Percentiles rank a stretch among this genome's conserved stretches.
Conservation (phyloP, 2,888 invertebrate genomes). For the Tubulanus polymorphus region DNA sequence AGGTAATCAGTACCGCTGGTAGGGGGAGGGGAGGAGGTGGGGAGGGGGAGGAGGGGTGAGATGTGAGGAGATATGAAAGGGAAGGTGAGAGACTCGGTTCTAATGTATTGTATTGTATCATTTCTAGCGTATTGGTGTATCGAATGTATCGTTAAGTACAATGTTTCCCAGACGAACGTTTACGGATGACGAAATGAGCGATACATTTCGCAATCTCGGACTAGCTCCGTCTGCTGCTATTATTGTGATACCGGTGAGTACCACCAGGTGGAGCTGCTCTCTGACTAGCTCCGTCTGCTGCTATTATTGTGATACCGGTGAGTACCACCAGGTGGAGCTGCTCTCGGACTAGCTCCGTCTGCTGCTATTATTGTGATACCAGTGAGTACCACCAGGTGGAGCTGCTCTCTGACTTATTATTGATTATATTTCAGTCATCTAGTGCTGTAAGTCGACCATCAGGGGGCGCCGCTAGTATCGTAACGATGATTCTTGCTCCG, state of each 20-base stretch:
- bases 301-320: slow-evolving; percentile 66
- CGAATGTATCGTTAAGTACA: slow-evolving; percentile 47
- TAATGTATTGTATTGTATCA: background rate
- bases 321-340: too few species aligned
- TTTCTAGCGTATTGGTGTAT: slow-evolving; percentile 16
- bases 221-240: slow-evolving; percentile 74
- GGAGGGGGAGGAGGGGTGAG: too few species aligned
- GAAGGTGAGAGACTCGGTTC: too few species aligned
- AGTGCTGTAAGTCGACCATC: too few species aligned
- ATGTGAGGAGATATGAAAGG: too few species aligned
- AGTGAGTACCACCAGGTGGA: too few species aligned
- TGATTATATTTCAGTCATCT: too few species aligned
- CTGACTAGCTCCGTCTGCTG: slow-evolving; percentile 71
- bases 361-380: slow-evolving; percentile 71
- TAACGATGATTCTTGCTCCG: slow-evolving; percentile 63
- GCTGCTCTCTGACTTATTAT: background rate
- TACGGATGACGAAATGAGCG: slow-evolving; percentile 57
- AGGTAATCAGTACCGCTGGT: too few species aligned
- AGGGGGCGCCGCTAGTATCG: too few species aligned
- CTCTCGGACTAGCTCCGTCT: slow-evolving; percentile 70
- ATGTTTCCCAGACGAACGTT: slow-evolving; percentile 74
- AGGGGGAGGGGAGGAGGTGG: too few species aligned
- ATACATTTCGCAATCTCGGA: slow-evolving; percentile 63
- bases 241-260: slow-evolving; percentile 62
- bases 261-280: background rate